Base-by-base conservation (phyloP, 1,140 invertebrate species). In the Lucilia cuprina region DNA sequence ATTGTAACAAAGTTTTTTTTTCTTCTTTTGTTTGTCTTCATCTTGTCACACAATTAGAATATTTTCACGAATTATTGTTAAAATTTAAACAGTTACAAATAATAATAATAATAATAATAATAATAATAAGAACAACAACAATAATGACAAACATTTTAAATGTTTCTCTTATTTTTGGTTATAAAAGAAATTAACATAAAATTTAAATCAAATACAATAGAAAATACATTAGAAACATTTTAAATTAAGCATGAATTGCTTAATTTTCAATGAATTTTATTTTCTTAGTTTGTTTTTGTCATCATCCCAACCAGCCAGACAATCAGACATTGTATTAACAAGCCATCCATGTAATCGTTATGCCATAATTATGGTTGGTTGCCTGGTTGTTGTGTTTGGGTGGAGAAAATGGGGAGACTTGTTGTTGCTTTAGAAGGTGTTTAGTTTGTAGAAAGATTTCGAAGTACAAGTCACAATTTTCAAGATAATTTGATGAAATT, bases 11-110 rank as follows among this genome's bases (percentile, higher is more conserved):
- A 47, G 74, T 47, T 78, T 14, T 8, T 78, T 34, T 1, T 41
- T 19, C 77, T 21, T 70, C n/a, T 21, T 21, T 47, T 49, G 14
- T 78, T n/a, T 49, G 70, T 74, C 5, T 21, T 74, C 19, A 25
- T 25, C 21, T 34, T 77, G 34, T 80, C 41, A 21, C 9, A 47
- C 41, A 80, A 80, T 80, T 80, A 14, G 77, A 80, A 80, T 80
- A 80, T 80, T 50, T 80, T 80, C 77, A 80, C 77, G 41, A 13
- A 80, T 13, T 34, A 4, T 5, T 80, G 41, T 21, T 21, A 80
- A 49, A n/a, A 80, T n/a, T 80, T 70, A 21, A 70, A 70, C 65
- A 70, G 65, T 70, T 70, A 21, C 65, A 70, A 70, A 70, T 21
- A 70, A 70, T 70, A 70, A 70, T 9, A 70, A 70, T 70, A 19